Conservation (phyloP, 2,888 invertebrate genomes). For the Agriopis marginaria region DNA sequence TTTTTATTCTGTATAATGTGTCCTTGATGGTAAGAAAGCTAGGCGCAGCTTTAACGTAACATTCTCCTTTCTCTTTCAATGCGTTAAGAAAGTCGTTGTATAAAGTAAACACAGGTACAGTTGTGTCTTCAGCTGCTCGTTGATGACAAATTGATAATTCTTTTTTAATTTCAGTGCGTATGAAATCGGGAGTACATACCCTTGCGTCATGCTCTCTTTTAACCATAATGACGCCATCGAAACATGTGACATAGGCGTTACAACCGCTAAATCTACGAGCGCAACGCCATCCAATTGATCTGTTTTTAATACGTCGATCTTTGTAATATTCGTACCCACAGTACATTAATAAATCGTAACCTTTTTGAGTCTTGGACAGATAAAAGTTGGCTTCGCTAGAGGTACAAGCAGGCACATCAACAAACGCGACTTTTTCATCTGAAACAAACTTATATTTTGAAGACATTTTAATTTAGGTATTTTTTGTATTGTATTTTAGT, state of each 20-base stretch:
- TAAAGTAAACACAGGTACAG: neutral
- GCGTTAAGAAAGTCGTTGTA: slow-evolving; percentile 10
- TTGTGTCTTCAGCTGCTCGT: slow-evolving; percentile 2
- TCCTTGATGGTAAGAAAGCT: neutral
- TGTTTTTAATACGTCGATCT: slow-evolving; percentile 2
- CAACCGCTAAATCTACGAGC: neutral
- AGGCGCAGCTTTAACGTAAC: slow-evolving; percentile 7
- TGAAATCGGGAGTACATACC: neutral
- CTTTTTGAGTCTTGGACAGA: slow-evolving; percentile 14
- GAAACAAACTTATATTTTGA: neutral
- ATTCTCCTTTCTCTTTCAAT: slow-evolving; percentile 4
- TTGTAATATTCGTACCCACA: slow-evolving; percentile 2
- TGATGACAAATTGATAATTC: slow-evolving; percentile 3
- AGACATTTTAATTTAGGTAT: no score
- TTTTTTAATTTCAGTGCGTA: slow-evolving; percentile 13
- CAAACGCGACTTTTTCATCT: neutral
- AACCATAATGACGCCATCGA: neutral
- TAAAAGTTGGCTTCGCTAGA: neutral
- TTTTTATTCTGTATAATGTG: slow-evolving; percentile 12
- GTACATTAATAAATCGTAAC: slow-evolving; percentile 4
- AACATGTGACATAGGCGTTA: neutral
- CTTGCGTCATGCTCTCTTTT: neutral
- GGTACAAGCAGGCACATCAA: neutral
- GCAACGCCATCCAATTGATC: slow-evolving; percentile 5
- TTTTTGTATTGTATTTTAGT: no score